These are phyloP conservation scores for Propithecus coquereli DNA, from an alignment of 2,113 vertebrate genomes.

Conservation along the genomic window DNA sequence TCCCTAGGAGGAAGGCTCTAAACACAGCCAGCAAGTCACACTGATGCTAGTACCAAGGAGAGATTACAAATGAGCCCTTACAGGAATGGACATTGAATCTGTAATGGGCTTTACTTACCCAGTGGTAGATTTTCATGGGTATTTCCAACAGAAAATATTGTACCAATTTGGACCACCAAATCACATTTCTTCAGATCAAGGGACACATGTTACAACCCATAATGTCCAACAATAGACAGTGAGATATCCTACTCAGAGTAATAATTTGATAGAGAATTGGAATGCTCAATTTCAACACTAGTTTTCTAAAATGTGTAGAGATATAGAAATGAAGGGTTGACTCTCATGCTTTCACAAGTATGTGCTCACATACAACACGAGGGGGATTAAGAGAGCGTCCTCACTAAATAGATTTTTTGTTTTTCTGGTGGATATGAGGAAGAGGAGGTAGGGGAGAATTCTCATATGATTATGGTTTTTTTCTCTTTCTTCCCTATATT, in stretches of 20 bases:
- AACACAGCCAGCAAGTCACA: not conserved
- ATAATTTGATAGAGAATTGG: not conserved
- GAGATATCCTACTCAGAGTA: not conserved
- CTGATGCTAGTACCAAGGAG: not conserved
- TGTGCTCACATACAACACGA: not conserved
- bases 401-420: not conserved
- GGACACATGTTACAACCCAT: not conserved
- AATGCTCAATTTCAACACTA: not conserved
- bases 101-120: not conserved
- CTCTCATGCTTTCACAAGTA: not conserved
- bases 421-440: not conserved
- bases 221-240: not conserved
- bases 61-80: not conserved
- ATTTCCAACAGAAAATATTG: not conserved
- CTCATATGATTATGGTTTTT: not conserved
- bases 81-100: not conserved
- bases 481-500: not conserved
- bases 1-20: not conserved
- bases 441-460: not conserved
- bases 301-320: not conserved
- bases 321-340: not conserved
- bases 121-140: no score
- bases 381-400: not conserved
- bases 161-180: not conserved
- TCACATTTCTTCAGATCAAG: not conserved